Conservation (phyloP, 2,797 vertebrate species). For the Lophius americanus region DNA sequence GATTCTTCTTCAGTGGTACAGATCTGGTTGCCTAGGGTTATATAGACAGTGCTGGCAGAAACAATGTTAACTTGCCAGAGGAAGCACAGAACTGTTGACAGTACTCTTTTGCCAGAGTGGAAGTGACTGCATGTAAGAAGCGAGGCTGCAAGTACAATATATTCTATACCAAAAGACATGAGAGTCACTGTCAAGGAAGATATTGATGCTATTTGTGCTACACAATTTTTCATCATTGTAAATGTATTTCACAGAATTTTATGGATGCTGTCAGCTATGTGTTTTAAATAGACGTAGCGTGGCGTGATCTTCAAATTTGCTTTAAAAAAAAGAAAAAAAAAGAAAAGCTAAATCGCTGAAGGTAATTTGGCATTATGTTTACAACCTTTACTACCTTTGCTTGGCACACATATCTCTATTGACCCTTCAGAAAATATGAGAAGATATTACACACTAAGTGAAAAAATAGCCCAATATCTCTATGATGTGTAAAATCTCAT, state of each 20-base stretch:
- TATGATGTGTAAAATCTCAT: no score
- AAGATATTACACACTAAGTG: no score
- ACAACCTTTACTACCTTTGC: background rate
- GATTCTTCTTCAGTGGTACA: slow-evolving; percentile 13
- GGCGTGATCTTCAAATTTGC: no score
- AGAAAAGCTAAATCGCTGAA: slow-evolving; percentile 14
- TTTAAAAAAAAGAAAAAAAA: no score
- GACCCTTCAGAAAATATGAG: no score
- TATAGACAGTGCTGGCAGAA: slow-evolving; percentile 32
- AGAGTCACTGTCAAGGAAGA: slow-evolving; percentile 20
- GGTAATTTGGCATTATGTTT: slow-evolving; percentile 9
- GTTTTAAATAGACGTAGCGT: background rate
- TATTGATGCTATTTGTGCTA: slow-evolving; percentile 1
- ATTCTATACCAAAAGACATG: slow-evolving; percentile 26
- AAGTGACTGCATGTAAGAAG: slow-evolving; percentile 32
- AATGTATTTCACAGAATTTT: background rate
- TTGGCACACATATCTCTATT: no score
- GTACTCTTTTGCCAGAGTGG: slow-evolving; percentile 28
- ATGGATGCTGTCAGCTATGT: slow-evolving; percentile 1
- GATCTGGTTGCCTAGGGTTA: slow-evolving; percentile 22
- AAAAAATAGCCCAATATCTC: no score
- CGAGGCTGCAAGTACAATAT: slow-evolving; percentile 40
- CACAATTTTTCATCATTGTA: slow-evolving; percentile 4
- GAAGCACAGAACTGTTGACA: slow-evolving; percentile 55
- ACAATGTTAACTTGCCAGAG: slow-evolving; percentile 26